Evolutionary conservation across 2,888 invertebrate genomes (phyloP).

Genomic region (Amiota minor): DNA sequence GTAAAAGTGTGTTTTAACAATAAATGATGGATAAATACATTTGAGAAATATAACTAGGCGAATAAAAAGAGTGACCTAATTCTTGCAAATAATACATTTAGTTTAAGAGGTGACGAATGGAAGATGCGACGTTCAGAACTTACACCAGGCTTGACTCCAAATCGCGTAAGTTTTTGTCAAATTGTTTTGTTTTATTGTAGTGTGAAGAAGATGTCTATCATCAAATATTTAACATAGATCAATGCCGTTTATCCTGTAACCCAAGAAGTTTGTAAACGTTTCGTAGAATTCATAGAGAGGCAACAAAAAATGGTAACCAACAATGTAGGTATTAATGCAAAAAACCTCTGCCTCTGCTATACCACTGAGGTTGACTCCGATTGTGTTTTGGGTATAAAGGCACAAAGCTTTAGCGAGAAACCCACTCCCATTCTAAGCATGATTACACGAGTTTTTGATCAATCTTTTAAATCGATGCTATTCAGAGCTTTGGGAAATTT

Average conservation of each 20-base stretch:
- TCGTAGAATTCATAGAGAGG: conserved; percentile 72
- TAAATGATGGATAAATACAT: not conserved
- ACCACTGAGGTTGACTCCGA: conserved; percentile 73
- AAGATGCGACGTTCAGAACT: conserved; percentile 74
- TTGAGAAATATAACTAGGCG: conserved; percentile 34
- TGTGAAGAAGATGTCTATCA: not conserved
- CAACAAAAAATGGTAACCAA: conserved; percentile 53
- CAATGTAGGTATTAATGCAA: conserved; percentile 71
- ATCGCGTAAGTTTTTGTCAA: conserved; percentile 69
- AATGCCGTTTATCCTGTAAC: conserved; percentile 75
- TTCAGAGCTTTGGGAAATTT: conserved; percentile 56
- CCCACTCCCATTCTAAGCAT: conserved; percentile 62
- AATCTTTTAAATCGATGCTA: conserved; percentile 53
- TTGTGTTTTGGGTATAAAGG: conserved; percentile 74
- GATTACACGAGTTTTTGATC: conserved; percentile 63
- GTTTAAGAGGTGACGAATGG: conserved; percentile 74
- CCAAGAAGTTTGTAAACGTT: conserved; percentile 70
- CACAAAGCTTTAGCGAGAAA: conserved; percentile 68
- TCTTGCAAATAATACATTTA: conserved; percentile 74
- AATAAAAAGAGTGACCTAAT: conserved; percentile 73
- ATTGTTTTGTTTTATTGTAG: too few relatives aligned
- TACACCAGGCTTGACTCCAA: conserved; percentile 75
- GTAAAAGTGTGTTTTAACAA: conserved; percentile 23
- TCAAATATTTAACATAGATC: conserved; percentile 48
- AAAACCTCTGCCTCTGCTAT: conserved; percentile 69